Conservation (phyloP, 2,888 invertebrate genomes). For the Epirrita christyi region DNA sequence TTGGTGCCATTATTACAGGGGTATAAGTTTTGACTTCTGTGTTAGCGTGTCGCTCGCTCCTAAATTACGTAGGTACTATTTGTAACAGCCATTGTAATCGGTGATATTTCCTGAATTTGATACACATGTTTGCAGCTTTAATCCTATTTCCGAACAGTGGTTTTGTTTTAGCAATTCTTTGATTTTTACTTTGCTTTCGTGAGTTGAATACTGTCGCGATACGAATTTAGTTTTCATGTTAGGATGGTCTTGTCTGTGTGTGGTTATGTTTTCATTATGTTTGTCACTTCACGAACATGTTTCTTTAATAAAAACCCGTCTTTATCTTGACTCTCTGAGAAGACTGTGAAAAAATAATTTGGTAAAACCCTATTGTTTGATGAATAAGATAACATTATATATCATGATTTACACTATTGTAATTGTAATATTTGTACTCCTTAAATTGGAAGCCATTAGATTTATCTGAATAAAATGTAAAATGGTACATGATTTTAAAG, state of each 20-base stretch:
- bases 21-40: constrained; percentile 68
- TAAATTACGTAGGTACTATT: constrained; percentile 47
- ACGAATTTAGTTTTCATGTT: not conserved
- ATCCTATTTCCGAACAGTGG: not conserved
- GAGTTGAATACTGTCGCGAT: constrained; percentile 1
- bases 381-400: no score
- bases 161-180: constrained; percentile 3
- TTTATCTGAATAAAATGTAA: no score
- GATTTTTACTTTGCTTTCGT: not conserved
- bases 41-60: constrained; percentile 65
- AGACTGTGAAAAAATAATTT: no score
- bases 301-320: no score
- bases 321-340: no score
- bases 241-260: not conserved
- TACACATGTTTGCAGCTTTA: constrained; percentile 9
- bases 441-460: no score
- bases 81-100: constrained; percentile 32
- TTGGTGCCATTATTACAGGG: constrained; percentile 85
- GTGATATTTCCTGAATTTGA: constrained; percentile 24
- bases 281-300: not conserved
- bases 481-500: no score
- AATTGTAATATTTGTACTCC: no score
- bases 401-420: no score
- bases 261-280: not conserved
- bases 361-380: no score